Base-by-base conservation (phyloP, 1,140 invertebrate genomes). In the Zophobas morio region DNA sequence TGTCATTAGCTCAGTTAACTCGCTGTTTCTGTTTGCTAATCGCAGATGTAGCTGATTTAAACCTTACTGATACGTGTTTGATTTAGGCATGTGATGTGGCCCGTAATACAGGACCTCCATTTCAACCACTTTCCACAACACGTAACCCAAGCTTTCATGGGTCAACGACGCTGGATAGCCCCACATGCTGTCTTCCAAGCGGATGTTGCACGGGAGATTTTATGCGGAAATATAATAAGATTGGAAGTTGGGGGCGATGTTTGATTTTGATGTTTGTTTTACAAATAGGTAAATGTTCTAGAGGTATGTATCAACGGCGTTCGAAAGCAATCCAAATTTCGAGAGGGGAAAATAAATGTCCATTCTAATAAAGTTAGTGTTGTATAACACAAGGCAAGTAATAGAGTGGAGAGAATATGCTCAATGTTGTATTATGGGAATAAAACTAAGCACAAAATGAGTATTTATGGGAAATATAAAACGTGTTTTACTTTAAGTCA, bases 1-100 rank as follows among this genome's bases (percentile, higher is more conserved):
- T 84, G 83, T 85, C 84, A 85, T 85, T 85, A 85, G 80, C 79
- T 81, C 80, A 80, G 83, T 84, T 84, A 84, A 79, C 84, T 81
- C 84, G 80, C 84, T 78, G 81, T 83, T 82, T 80, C 83, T 85
- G 84, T 85, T 85, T 85, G 83, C 82, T 82, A 84, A 83, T 85
- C 81, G 81, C 84, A 85, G 83, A 85, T 85, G 84, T 80, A 77
- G 82, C 78, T 79, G 76, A 78, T 78, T 80, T 80, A 78, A 80
- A 80, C 76, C 76, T 78, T 75, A 81, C 80, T 78, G 78, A 81
- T 81, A 76, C 72, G 78, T 81, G 80, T 81, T 81, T 81, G 79
- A 74, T 78, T 74, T 78, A 36, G 70, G 71, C 36, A 71, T 74
- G 56, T 72, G 70, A 51, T 72, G 51, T 72, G 60, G 57, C 57